phyloP scores from a whole-genome alignment of 2,888 invertebrate species.

The Netelia inedita region DNA sequence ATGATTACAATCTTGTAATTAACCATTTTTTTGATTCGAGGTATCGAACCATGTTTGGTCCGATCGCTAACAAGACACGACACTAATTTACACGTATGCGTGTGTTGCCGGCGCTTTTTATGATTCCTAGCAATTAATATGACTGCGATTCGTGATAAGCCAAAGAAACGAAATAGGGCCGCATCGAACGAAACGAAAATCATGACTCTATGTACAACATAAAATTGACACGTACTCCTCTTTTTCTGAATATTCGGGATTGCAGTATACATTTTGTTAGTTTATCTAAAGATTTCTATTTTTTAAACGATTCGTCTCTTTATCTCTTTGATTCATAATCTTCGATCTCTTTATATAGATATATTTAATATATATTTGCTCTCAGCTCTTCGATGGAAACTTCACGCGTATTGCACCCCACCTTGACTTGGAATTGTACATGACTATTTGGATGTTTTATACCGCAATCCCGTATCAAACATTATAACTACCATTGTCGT shows the following conservation, averaged over 20 bases:
- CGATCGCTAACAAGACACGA: conserved; percentile 42
- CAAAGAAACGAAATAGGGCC: conserved; percentile 18
- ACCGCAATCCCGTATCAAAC: conserved; percentile 48
- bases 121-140: conserved; percentile 61
- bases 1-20: conserved; percentile 14
- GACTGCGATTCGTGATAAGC: conserved; percentile 57
- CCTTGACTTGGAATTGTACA: conserved; percentile 35
- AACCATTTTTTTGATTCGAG: conserved; percentile 60
- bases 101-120: conserved; percentile 28
- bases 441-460: conserved; percentile 40
- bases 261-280: conserved; percentile 33
- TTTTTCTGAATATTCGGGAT: conserved; percentile 29
- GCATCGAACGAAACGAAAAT: conserved; percentile 45
- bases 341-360: conserved; percentile 54
- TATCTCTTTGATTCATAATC: conserved; percentile 41
- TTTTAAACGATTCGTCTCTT: conserved; percentile 34
- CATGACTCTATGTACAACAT: conserved; percentile 72
- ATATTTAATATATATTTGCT: conserved; percentile 38
- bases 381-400: conserved; percentile 36
- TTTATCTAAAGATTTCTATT: conserved; percentile 37
- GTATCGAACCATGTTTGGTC: conserved; percentile 55
- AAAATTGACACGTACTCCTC: conserved; percentile 55
- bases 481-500: conserved; percentile 12
- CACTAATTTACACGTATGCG: conserved; percentile 9
- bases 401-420: conserved; percentile 57